Conservation (phyloP, 1,140 invertebrate genomes). For the Saxidomus purpurata region DNA sequence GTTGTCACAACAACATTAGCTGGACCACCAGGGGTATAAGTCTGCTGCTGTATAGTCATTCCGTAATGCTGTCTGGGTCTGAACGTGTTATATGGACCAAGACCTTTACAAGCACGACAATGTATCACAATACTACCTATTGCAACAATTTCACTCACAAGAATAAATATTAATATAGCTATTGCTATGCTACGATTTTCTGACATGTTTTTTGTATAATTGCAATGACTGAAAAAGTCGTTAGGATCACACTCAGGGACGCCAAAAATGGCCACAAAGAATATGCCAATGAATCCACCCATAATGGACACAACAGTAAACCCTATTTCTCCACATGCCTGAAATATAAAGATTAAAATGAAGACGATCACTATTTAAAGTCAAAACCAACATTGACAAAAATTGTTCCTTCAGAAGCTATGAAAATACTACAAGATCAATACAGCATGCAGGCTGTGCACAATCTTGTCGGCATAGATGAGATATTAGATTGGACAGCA, state of each 20-base stretch:
- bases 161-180: neutral
- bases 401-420: too few species aligned
- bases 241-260: neutral
- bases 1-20: neutral
- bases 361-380: too few species aligned
- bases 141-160: neutral
- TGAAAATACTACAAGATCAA: too few species aligned
- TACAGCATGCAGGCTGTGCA: too few species aligned
- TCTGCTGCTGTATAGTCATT: neutral
- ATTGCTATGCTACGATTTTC: neutral
- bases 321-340: neutral
- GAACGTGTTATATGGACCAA: neutral
- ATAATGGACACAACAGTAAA: neutral
- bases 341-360: too few species aligned
- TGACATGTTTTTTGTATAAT: neutral
- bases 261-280: neutral
- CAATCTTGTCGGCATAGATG: too few species aligned
- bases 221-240: neutral
- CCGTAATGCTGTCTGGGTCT: neutral
- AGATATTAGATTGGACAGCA: too few species aligned
- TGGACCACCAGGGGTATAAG: neutral
- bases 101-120: neutral
- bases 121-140: constrained; percentile 7
- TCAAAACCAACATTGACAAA: too few species aligned
- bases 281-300: neutral